These are phyloP conservation scores for Micoletzkya japonica DNA, from an alignment of 2,888 invertebrate genomes.

Conservation along the genomic window DNA sequence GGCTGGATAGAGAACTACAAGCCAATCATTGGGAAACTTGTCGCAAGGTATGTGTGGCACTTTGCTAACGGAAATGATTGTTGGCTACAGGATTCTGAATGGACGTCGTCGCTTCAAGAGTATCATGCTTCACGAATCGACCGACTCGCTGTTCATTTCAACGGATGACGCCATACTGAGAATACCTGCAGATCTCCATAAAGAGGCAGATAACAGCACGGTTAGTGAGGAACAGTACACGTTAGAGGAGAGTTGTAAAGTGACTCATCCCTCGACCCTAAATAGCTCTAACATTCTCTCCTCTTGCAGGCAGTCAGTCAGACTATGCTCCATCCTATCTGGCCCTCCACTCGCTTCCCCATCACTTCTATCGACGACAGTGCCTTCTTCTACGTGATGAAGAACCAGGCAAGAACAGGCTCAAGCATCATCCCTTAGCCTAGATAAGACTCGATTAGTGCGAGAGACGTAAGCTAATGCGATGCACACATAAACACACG, in stretches of 20 bases:
- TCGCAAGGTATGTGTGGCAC: not conserved
- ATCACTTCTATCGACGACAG: not conserved
- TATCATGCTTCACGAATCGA: not conserved
- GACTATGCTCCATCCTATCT: not conserved
- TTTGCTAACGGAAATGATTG: not conserved
- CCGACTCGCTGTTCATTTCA: conserved; percentile 7
- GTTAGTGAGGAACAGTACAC: not conserved
- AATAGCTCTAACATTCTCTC: no score
- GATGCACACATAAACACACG: no score
- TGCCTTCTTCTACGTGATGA: not conserved
- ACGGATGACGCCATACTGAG: conserved; percentile 6
- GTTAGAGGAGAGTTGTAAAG: no score
- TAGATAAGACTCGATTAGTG: no score
- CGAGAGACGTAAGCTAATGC: no score
- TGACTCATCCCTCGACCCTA: no score
- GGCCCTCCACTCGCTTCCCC: conserved; percentile 14
- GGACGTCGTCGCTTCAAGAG: no score
- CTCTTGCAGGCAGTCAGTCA: not conserved
- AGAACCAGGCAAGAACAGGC: not conserved
- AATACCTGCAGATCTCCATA: not conserved
- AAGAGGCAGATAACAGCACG: not conserved
- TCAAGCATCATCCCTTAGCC: no score
- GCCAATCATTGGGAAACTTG: conserved; percentile 40
- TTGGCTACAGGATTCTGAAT: no score
- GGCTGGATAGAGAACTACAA: conserved; percentile 58